phyloP scores from a whole-genome alignment of 2,113 vertebrate genomes.

The Excalfactoria chinensis region DNA sequence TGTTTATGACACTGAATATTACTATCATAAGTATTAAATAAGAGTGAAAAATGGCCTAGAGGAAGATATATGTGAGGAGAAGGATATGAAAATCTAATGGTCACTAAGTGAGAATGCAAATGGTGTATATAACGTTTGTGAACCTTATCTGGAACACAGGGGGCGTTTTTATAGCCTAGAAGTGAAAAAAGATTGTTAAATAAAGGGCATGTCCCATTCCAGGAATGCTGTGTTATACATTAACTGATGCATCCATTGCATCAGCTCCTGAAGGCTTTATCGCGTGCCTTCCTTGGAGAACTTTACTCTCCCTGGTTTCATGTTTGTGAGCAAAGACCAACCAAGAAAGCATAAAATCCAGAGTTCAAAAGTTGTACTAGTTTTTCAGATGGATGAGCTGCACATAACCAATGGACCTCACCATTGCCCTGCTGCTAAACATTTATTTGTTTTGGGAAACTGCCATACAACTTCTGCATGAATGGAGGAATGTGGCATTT shows the following conservation, averaged over 20 bases:
- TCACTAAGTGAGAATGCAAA: background rate
- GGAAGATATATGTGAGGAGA: background rate
- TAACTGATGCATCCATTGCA: background rate
- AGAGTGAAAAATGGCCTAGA: background rate
- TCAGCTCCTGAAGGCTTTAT: background rate
- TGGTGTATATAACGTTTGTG: background rate
- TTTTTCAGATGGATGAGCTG: conserved; percentile 28
- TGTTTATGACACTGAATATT: background rate
- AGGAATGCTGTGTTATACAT: background rate
- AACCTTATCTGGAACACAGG: background rate
- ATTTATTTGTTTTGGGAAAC: background rate
- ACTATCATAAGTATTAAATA: background rate
- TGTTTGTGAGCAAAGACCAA: conserved; percentile 9
- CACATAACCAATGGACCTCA: background rate
- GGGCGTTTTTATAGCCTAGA: background rate
- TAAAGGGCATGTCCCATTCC: background rate
- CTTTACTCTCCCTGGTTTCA: background rate
- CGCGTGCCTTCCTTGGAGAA: background rate
- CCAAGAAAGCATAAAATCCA: background rate
- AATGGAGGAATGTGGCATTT: background rate
- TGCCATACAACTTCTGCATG: background rate
- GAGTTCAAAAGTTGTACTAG: conserved; percentile 23
- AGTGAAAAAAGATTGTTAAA: background rate
- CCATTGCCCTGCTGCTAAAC: background rate
- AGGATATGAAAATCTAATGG: background rate